These are phyloP conservation scores for Philotrypesis tridentata DNA, from an alignment of 1,140 invertebrate species.

Conservation along the genomic window DNA sequence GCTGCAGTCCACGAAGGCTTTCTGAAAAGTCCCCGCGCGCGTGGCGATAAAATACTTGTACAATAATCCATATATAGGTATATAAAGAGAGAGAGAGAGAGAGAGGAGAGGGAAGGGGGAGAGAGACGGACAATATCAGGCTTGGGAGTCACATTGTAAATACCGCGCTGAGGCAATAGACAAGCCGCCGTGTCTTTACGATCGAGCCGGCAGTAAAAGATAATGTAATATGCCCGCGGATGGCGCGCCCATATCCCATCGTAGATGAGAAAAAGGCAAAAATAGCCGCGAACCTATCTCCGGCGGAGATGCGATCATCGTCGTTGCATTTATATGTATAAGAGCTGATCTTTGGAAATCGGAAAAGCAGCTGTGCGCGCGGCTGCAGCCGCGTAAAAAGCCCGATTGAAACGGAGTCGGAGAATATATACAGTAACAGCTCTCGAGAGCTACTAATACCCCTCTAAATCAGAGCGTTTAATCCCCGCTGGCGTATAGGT, in stretches of 20 bases:
- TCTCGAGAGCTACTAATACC: not conserved
- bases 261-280: not conserved
- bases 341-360: not conserved
- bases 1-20: not conserved
- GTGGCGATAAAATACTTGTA: slow-evolving; percentile 3
- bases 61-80: slow-evolving; percentile 26
- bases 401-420: not conserved
- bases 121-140: slow-evolving; percentile 10
- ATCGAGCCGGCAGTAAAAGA: slow-evolving; percentile 19
- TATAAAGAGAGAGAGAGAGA: no score
- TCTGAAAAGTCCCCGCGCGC: slow-evolving; percentile 1
- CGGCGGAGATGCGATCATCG: no score
- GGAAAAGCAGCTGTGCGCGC: no score
- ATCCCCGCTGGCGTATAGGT: not conserved
- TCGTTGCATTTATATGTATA: not conserved
- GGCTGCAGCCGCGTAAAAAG: not conserved
- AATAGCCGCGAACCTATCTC: no score
- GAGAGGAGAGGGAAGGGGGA: no score
- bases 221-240: slow-evolving; percentile 1
- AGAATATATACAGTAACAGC: not conserved
- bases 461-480: not conserved
- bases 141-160: slow-evolving; percentile 11
- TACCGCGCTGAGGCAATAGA: slow-evolving; percentile 4
- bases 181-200: slow-evolving; percentile 11
- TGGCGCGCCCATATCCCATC: not conserved